Conservation (phyloP, 2,113 vertebrate genomes). For the Siniperca knerii region DNA sequence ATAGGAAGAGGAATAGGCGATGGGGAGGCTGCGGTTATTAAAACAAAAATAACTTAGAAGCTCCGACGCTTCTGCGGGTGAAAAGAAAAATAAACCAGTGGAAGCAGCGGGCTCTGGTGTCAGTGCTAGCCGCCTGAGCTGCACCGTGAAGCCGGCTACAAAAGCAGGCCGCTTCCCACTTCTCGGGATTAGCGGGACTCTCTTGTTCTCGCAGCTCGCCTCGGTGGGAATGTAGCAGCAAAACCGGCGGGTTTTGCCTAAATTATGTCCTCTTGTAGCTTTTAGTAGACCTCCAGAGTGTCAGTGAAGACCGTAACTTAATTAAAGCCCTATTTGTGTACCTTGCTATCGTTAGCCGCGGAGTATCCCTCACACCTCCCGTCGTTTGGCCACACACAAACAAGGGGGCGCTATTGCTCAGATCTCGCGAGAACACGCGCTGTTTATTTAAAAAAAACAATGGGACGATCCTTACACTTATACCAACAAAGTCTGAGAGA, state of each 20-base stretch:
- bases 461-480: background rate
- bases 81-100: slow-evolving; percentile 1
- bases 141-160: slow-evolving; percentile 75
- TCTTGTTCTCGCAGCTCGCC: slow-evolving; percentile 25
- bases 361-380: slow-evolving; percentile 68
- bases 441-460: slow-evolving; percentile 29
- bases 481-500: too few relatives aligned
- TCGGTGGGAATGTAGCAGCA: slow-evolving; percentile 16
- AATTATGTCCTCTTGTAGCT: slow-evolving; percentile 14
- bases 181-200: slow-evolving; percentile 64
- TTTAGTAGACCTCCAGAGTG: slow-evolving; percentile 14
- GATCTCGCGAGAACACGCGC: slow-evolving; percentile 80
- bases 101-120: slow-evolving; percentile 72
- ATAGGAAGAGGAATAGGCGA: fast-evolving
- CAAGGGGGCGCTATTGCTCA: slow-evolving; percentile 79
- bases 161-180: slow-evolving; percentile 80
- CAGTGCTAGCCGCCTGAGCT: slow-evolving; percentile 55
- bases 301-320: slow-evolving; percentile 27
- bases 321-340: slow-evolving; percentile 77
- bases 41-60: background rate
- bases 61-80: background rate
- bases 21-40: background rate
- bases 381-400: slow-evolving; percentile 72
- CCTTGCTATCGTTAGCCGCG: slow-evolving; percentile 80
- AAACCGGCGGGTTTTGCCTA: background rate